These are phyloP conservation scores for Kryphioiulus occultus DNA, from an alignment of 2,888 invertebrate genomes.

Conservation along the genomic window DNA sequence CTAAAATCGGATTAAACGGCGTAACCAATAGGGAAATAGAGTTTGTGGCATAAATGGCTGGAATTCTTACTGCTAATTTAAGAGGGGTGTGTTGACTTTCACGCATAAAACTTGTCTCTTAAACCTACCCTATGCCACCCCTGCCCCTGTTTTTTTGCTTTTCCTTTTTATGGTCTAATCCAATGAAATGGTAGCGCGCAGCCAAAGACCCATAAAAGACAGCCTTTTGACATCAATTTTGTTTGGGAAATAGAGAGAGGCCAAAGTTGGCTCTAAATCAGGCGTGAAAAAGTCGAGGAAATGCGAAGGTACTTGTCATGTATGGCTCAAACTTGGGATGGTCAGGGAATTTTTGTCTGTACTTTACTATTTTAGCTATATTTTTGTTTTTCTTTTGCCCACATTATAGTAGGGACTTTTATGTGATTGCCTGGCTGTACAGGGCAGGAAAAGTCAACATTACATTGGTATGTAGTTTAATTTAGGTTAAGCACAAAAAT, in stretches of 20 bases:
- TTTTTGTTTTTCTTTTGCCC: too few relatives aligned
- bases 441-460: too few relatives aligned
- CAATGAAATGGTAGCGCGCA: neutral
- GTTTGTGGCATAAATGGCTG: slow-evolving; percentile 44
- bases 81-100: slow-evolving; percentile 43
- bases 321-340: neutral
- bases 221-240: slow-evolving; percentile 13
- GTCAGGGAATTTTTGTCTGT: too few relatives aligned
- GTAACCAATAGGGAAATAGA: slow-evolving; percentile 47
- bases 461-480: too few relatives aligned
- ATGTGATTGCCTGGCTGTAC: too few relatives aligned
- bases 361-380: too few relatives aligned
- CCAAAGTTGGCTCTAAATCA: neutral
- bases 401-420: too few relatives aligned
- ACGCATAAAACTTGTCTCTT: slow-evolving; percentile 7
- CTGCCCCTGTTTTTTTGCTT: neutral
- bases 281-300: neutral
- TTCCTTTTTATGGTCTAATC: neutral
- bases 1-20: slow-evolving; percentile 48
- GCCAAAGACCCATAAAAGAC: slow-evolving; percentile 12
- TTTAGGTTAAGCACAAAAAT: too few relatives aligned
- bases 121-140: neutral
- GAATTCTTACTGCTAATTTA: slow-evolving; percentile 45
- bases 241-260: neutral
- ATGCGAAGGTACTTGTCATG: neutral